These are phyloP conservation scores for Danaus chrysippus DNA, from an alignment of 2,888 invertebrate genomes.

Conservation along the genomic window DNA sequence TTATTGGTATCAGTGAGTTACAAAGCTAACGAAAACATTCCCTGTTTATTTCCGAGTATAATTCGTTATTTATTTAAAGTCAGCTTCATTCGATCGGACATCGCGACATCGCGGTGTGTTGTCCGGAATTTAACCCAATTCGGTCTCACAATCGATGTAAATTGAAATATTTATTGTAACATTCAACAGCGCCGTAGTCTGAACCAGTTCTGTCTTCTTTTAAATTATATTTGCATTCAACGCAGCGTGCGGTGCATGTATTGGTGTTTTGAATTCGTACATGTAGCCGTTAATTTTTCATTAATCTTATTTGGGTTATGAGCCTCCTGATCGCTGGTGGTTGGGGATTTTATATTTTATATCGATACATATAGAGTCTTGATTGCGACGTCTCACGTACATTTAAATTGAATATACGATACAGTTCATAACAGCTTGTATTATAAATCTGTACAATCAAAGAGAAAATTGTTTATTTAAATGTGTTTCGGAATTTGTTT, in stretches of 20 bases:
- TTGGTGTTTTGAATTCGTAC: conserved; percentile 15
- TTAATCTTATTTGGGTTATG: conserved; percentile 22
- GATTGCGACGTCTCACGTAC: neutral
- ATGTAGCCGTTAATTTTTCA: conserved; percentile 22
- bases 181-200: neutral
- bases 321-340: neutral
- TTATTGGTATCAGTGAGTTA: conserved; percentile 10
- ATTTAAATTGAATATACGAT: neutral
- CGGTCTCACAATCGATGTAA: neutral
- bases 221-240: conserved; percentile 15
- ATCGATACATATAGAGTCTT: neutral
- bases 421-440: conserved; percentile 10
- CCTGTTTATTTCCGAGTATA: too few relatives aligned
- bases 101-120: neutral
- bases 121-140: neutral
- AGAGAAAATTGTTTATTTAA: conserved; percentile 14
- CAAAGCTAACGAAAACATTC: conserved; percentile 12
- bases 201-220: conserved; percentile 8
- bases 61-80: too few relatives aligned
- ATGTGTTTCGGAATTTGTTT: conserved; percentile 12
- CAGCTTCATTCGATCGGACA: too few relatives aligned
- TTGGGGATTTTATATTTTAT: conserved; percentile 7
- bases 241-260: conserved; percentile 7
- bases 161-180: neutral
- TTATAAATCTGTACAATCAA: conserved; percentile 16